These are phyloP conservation scores for Cliona cf. orientalis DNA, from an alignment of 37 sponge, comb jelly and placozoan species.

Conservation along the genomic window DNA sequence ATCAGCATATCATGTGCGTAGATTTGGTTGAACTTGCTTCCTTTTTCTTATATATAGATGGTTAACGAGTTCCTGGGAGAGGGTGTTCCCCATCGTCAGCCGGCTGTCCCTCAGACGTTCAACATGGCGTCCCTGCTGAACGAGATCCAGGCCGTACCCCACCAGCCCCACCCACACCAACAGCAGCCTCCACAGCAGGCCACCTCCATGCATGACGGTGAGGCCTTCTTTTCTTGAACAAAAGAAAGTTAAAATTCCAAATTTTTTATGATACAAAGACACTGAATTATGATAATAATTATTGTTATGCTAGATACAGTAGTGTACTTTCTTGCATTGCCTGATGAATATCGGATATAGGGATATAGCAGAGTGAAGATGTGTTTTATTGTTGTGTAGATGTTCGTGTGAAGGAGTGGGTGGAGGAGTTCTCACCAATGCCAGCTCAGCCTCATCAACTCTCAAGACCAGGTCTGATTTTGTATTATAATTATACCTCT, in stretches of 20 bases:
- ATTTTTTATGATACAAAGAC: too few relatives aligned
- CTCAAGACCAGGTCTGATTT: too few relatives aligned
- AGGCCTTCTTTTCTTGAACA: too few relatives aligned
- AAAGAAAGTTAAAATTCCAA: too few relatives aligned
- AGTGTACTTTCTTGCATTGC: background rate
- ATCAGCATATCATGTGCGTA: too few relatives aligned
- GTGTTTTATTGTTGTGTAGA: conserved; percentile 17
- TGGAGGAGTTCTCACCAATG: conserved; percentile 62
- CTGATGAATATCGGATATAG: background rate
- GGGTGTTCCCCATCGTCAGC: background rate
- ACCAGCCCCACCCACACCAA: background rate
- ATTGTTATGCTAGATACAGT: background rate
- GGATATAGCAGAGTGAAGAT: background rate
- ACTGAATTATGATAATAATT: too few relatives aligned
- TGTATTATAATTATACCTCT: too few relatives aligned
- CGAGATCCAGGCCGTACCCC: conserved; percentile 30
- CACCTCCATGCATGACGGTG: too few relatives aligned
- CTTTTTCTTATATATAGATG: conserved; percentile 23
- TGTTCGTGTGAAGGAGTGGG: conserved; percentile 53
- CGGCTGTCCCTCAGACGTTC: conserved; percentile 69
- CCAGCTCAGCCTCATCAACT: too few relatives aligned
- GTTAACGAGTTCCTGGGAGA: conserved; percentile 71
- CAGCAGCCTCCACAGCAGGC: conserved; percentile 21
- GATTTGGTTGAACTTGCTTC: background rate
- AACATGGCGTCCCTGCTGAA: conserved; percentile 64